Conservation (phyloP, 30 jellyfish, hydroid and myxozoan species). For the Aurelia sp. region DNA sequence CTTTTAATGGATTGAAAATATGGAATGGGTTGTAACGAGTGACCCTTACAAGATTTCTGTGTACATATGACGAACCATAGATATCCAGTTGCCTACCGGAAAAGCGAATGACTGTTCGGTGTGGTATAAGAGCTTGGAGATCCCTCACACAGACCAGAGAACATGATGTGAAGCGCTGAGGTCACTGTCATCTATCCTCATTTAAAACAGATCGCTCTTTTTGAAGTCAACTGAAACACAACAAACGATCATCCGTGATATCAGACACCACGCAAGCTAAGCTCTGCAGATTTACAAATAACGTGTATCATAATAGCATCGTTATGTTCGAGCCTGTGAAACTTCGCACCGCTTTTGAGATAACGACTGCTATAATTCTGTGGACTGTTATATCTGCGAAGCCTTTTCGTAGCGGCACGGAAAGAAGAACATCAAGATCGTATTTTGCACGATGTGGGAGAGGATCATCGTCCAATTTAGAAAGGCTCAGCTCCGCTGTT, state of each 20-base stretch:
- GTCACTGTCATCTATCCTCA: background rate
- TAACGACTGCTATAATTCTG: background rate
- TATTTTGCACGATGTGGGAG: constrained; percentile 70
- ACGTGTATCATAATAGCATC: background rate
- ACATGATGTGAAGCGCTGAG: constrained; percentile 4
- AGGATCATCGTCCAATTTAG: constrained; percentile 71
- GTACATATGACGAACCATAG: constrained; percentile 70
- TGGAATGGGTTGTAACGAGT: constrained; percentile 1
- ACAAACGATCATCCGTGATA: background rate
- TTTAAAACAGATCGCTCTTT: background rate
- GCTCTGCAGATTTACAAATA: background rate
- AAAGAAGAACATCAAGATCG: constrained; percentile 55
- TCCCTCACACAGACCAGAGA: background rate
- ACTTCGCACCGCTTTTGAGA: background rate
- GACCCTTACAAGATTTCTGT: constrained; percentile 68
- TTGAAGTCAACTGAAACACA: background rate
- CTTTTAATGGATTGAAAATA: background rate
- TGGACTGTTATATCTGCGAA: constrained; percentile 34
- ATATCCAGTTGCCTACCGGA: constrained; percentile 85
- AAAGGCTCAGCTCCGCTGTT: constrained; percentile 71
- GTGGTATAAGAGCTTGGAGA: constrained; percentile 22
- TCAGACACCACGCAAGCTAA: background rate
- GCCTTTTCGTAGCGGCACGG: constrained; percentile 15
- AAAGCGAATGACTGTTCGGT: constrained; percentile 40
- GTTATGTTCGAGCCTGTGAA: background rate